Conservation (phyloP, 2,797 vertebrate species). For the Sebastiscus tertius region DNA sequence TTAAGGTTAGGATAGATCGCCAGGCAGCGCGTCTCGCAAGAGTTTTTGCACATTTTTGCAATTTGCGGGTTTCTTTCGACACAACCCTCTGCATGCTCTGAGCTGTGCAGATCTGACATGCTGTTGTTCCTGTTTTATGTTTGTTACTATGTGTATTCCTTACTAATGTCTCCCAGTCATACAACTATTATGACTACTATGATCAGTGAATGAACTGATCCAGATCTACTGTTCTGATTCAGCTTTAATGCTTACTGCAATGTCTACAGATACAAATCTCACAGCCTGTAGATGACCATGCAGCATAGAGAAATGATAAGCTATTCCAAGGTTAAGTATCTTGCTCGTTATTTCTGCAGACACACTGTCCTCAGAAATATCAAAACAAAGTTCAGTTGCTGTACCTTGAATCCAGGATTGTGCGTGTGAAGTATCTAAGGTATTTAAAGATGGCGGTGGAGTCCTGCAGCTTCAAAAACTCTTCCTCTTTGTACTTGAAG, state of each 20-base stretch:
- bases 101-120: not conserved
- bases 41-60: too few species aligned
- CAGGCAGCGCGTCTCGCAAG: too few species aligned
- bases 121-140: not conserved
- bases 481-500: slow-evolving; percentile 97
- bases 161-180: not conserved
- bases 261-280: not conserved
- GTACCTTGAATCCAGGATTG: slow-evolving; percentile 93
- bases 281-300: not conserved
- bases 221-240: not conserved
- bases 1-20: too few species aligned
- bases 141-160: not conserved
- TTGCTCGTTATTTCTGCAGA: not conserved
- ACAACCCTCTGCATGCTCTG: not conserved
- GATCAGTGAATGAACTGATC: not conserved
- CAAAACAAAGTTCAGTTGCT: not conserved
- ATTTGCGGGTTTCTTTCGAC: too few species aligned
- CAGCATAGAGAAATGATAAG: not conserved
- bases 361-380: not conserved
- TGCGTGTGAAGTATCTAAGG: slow-evolving; percentile 92
- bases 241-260: not conserved
- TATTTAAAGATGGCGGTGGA: slow-evolving; percentile 96
- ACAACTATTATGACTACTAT: not conserved
- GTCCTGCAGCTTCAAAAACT: slow-evolving; percentile 93
- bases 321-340: not conserved